phyloP scores from a whole-genome alignment of 2,888 invertebrate genomes.

The Fabriciana adippe region DNA sequence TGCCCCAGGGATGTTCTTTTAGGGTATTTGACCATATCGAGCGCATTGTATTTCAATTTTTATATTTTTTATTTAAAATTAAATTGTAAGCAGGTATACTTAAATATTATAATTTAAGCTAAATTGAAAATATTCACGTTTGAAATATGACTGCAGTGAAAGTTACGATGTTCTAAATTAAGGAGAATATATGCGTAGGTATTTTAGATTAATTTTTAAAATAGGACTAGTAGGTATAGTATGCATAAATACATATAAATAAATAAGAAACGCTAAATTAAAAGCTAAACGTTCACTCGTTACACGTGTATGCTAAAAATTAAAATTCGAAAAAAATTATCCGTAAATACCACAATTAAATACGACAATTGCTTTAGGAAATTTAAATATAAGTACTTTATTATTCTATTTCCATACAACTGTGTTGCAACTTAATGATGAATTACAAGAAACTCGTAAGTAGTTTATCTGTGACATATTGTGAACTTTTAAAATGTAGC shows the following conservation, averaged over 20 bases:
- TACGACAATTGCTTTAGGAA: neutral
- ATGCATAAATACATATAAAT: no score
- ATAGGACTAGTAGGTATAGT: no score
- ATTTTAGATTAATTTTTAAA: no score
- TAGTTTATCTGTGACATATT: constrained; percentile 15
- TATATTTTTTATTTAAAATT: constrained; percentile 10
- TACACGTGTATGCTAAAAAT: no score
- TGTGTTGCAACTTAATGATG: constrained; percentile 13
- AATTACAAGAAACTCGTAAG: neutral
- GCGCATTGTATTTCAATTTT: constrained; percentile 16
- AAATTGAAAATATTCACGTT: no score
- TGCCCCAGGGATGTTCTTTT: constrained; percentile 52
- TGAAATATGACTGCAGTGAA: no score
- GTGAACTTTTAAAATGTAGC: constrained; percentile 15
- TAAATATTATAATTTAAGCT: no score
- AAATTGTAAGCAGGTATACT: neutral
- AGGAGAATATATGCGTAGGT: no score
- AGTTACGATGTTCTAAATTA: no score
- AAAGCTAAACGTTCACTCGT: no score
- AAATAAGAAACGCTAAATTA: no score
- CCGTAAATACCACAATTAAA: constrained; percentile 19
- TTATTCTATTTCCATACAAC: constrained; percentile 25
- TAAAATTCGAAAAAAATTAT: constrained; percentile 12
- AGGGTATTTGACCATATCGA: constrained; percentile 43
- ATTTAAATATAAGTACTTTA: neutral